Base-by-base conservation (phyloP, 2,797 vertebrate species). In the Neopelma chrysocephalum region DNA sequence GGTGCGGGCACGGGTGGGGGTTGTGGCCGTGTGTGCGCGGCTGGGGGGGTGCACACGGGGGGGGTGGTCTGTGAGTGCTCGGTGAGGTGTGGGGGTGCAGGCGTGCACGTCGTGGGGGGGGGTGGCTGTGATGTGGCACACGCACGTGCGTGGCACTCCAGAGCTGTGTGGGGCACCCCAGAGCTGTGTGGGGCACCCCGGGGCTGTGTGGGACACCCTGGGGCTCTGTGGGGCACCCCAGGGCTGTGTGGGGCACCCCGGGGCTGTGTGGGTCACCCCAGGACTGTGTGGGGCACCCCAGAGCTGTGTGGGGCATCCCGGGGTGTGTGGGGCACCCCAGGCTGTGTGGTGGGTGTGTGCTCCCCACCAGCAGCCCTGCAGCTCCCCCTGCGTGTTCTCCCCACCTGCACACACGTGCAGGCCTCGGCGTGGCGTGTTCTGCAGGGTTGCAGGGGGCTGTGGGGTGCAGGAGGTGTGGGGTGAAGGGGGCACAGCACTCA, bases 81-180 rank as follows among this genome's bases (percentile, higher is more conserved):
- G 4, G 27, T 1, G 53, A 1, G 5, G 71, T 3, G 12, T 5
- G 64, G 48, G 50, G 3, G 45, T 0, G 17, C n/a, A 7, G 7
- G 7, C 11, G 11, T 40, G 82, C 27, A 15, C 29, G 3, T 12
- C 1, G 1, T 27, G 5, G 42, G 50, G 73, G 6, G 75, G 29
- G n/a, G n/a, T n/a, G n/a, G 26, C 27, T 9, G 58, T 5, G 64
- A 18, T 38, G 38, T 29, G 51, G 27, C 38, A 61, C 27, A 40
- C 38, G 12, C 26, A 29, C 6, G 27, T 61, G 38, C 3, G 12
- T 31, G 23, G 11, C n/a, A 25, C 6, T 3, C 5, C 6, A 19
- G 16, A 19, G 29, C 56, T 4, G 13, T 0, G 60, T 4, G 6
- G 22, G 66, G 2, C 72, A 6, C 50, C 3, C 4, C 7, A 38